phyloP scores from a whole-genome alignment of 2,888 invertebrate genomes.

The Conomelus anceps region DNA sequence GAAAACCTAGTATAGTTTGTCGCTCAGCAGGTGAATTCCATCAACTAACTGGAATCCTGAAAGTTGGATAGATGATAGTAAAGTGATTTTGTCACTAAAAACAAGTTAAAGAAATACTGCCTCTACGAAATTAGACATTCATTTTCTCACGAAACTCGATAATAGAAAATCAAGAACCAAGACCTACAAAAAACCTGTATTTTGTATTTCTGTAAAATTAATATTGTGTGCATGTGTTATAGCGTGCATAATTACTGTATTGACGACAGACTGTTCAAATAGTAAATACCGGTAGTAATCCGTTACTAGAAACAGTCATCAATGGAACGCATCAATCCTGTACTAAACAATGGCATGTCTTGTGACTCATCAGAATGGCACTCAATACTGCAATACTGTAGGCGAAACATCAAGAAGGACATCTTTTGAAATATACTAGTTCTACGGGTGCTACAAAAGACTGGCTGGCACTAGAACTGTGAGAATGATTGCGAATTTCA shows the following conservation, averaged over 20 bases:
- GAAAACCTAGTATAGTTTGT: neutral
- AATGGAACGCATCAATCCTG: neutral
- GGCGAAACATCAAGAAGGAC: neutral
- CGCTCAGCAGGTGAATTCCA: neutral
- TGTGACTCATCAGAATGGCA: neutral
- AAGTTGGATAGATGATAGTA: neutral
- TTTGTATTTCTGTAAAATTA: neutral
- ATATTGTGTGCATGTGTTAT: neutral
- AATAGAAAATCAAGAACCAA: neutral
- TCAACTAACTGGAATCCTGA: neutral
- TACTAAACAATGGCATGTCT: neutral
- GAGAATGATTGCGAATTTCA: neutral
- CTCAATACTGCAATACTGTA: neutral
- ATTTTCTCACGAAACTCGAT: neutral
- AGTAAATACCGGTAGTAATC: too few relatives aligned
- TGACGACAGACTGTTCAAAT: neutral
- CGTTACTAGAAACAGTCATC: neutral
- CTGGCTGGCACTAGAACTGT: neutral
- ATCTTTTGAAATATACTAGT: neutral
- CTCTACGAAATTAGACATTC: neutral
- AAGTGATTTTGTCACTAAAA: neutral
- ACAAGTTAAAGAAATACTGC: neutral
- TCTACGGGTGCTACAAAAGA: neutral
- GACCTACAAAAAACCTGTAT: neutral
- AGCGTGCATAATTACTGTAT: neutral